Evolutionary conservation across 2,797 vertebrate species (phyloP).

Genomic region (Centropyge bicolor): DNA sequence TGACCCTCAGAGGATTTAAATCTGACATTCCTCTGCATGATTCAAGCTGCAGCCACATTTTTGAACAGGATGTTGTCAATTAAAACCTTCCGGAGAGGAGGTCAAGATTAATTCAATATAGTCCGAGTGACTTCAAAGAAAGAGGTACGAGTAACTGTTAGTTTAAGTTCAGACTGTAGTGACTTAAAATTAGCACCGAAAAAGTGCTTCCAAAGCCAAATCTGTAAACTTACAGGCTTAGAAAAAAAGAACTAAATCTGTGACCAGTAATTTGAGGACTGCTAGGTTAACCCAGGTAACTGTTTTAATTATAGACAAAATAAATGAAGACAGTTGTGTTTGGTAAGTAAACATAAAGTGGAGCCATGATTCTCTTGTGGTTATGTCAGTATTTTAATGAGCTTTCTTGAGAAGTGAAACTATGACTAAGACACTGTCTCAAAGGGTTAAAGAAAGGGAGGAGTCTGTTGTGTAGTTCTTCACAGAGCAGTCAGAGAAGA

Average conservation of each 20-base stretch:
- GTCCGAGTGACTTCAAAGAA: slow-evolving; percentile 5
- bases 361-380: not conserved
- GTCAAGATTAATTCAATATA: slow-evolving; percentile 4
- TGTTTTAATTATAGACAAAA: too few relatives aligned
- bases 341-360: not conserved
- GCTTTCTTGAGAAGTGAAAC: not conserved
- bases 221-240: not conserved
- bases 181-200: too few relatives aligned
- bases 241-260: not conserved
- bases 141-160: not conserved
- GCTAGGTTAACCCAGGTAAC: too few relatives aligned
- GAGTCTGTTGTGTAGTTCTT: not conserved
- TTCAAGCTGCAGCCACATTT: not conserved
- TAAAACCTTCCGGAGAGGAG: not conserved
- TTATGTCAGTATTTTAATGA: not conserved
- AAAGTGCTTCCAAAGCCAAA: not conserved
- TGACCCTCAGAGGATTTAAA: not conserved
- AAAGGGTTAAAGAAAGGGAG: slow-evolving; percentile 15
- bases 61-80: slow-evolving; percentile 5
- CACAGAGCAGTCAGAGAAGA: not conserved
- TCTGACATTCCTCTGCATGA: not conserved
- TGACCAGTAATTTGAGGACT: too few relatives aligned
- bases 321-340: too few relatives aligned
- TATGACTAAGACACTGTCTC: too few relatives aligned
- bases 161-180: too few relatives aligned